phyloP scores from a whole-genome alignment of 2,797 vertebrate genomes.

The Ceyx erithaca region DNA sequence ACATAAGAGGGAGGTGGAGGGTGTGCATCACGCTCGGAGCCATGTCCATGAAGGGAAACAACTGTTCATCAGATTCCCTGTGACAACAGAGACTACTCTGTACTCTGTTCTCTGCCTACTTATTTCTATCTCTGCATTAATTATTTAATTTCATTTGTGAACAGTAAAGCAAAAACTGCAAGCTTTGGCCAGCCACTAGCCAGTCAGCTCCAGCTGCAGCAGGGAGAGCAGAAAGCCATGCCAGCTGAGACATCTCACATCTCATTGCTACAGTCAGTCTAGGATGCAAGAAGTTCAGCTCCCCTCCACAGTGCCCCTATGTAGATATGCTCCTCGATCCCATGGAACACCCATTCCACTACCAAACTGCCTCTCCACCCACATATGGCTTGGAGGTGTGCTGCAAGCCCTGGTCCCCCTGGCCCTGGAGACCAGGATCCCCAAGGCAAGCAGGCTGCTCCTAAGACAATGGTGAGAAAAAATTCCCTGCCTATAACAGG shows the following conservation, averaged over 20 bases:
- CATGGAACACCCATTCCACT: fast-evolving
- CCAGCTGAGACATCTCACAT: not conserved
- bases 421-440: not conserved
- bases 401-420: not conserved
- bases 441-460: not conserved
- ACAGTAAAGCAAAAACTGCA: not conserved
- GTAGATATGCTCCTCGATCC: not conserved
- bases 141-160: not conserved
- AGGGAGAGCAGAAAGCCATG: not conserved
- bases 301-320: not conserved
- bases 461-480: not conserved
- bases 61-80: not conserved
- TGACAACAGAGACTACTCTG: not conserved
- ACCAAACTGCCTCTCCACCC: fast-evolving
- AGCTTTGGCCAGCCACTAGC: not conserved
- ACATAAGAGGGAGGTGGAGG: fast-evolving
- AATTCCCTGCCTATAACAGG: not conserved
- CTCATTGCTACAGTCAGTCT: not conserved
- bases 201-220: not conserved
- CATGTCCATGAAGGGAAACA: not conserved
- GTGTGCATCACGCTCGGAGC: not conserved
- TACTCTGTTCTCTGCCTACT: not conserved
- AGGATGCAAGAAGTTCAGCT: not conserved
- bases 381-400: not conserved
- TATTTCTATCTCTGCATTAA: not conserved